Percentiles rank a stretch among this genome's conserved stretches.
Conservation (phyloP, 2,888 invertebrate genomes). For the Antitype chi region DNA sequence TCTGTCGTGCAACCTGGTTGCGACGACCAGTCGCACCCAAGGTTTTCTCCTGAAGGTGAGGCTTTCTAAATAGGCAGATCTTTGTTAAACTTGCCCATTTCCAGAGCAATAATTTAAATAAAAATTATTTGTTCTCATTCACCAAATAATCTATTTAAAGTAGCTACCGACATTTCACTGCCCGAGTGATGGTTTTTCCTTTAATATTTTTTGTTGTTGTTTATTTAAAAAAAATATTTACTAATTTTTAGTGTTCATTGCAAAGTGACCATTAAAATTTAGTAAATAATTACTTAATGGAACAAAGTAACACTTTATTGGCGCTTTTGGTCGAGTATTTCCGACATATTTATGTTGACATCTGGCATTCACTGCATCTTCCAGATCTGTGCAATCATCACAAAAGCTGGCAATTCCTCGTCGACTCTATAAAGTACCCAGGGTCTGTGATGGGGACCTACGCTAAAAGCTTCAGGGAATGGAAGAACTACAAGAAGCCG, state of each 20-base stretch:
- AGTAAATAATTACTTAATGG: neutral
- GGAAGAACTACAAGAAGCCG: conserved; percentile 78
- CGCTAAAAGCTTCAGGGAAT: conserved; percentile 79
- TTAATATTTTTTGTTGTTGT: neutral
- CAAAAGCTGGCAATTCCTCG: conserved; percentile 79
- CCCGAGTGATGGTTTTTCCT: neutral
- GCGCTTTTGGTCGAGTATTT: neutral
- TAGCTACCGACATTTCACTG: neutral
- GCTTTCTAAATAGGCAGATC: neutral
- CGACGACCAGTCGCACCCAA: conserved; percentile 58
- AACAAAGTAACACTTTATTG: neutral
- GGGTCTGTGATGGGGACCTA: conserved; percentile 78
- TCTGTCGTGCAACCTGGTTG: conserved; percentile 83
- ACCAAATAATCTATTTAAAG: neutral
- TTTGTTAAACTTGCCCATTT: neutral
- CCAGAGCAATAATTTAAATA: neutral
- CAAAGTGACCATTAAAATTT: neutral
- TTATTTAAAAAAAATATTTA: too few species aligned
- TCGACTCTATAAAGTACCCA: conserved; percentile 78
- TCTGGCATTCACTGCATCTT: conserved; percentile 23
- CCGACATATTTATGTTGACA: neutral
- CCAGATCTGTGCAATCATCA: conserved; percentile 86
- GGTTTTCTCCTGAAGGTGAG: conserved; percentile 79
- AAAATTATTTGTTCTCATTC: neutral
- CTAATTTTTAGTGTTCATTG: too few species aligned